A percentile compares a stretch with the other conserved stretches of the same genome.
Conservation (phyloP, 1,140 invertebrate species). For the Bombus vancouverensis region DNA sequence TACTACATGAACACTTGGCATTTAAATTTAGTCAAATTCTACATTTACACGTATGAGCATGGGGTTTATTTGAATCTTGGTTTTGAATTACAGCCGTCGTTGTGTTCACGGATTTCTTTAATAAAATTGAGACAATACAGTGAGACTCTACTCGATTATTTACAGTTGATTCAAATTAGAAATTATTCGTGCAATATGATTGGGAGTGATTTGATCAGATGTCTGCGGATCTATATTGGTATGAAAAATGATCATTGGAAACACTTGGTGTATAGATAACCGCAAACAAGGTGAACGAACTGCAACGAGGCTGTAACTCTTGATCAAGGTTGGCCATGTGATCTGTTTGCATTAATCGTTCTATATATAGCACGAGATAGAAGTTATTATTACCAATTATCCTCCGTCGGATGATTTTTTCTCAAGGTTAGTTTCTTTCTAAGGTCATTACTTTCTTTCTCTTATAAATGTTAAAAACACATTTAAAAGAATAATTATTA, state of each 20-base stretch:
- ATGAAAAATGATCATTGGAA: background rate
- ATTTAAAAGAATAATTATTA: background rate
- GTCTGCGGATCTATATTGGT: background rate
- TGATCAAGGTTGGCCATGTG: background rate
- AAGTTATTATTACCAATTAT: background rate
- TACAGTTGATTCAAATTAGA: background rate
- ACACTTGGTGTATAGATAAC: background rate
- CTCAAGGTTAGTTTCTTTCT: background rate
- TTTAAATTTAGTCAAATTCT: background rate
- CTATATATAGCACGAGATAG: background rate
- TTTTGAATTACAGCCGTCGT: background rate
- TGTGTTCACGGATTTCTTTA: too few species aligned
- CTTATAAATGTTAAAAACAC: background rate
- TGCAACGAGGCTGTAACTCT: background rate
- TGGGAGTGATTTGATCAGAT: background rate
- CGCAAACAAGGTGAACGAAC: background rate
- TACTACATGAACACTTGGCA: background rate
- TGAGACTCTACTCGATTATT: background rate
- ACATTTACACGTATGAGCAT: background rate
- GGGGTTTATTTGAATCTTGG: background rate
- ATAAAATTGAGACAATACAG: too few species aligned
- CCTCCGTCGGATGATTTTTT: background rate
- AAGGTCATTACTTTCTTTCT: background rate
- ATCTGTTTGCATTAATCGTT: constrained; percentile 13
- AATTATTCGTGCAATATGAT: background rate